Base-by-base conservation (phyloP, 2,888 invertebrate genomes). In the Dusona sp. region DNA sequence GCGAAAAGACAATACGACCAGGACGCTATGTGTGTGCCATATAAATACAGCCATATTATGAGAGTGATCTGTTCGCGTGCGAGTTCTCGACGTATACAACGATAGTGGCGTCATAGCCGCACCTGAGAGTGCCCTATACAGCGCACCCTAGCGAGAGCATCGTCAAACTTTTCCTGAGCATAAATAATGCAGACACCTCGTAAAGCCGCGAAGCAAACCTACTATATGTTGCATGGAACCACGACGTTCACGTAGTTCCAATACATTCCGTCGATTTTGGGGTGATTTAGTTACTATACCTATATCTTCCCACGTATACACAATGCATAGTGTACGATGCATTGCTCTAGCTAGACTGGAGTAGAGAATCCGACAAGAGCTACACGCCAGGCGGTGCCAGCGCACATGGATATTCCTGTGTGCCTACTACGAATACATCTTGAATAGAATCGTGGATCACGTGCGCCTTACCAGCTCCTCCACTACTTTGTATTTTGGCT, bases 141-240 rank as follows among this genome's bases (percentile, higher is more conserved):
- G 61, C 78, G 67, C 67, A 70, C 42, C 67, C 83, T 80, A 67
- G 51, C 51, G 68, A 72, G 67, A 88, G 74, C 79, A 19, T 68
- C 73, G 67, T 54, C 80, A 73, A 80, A 86, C 68, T 78, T 73
- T 84, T 64, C 33, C 85, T 88, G 85, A 88, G 88, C 89, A 91
- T 91, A 91, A 91, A 91, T 91, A 91, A 91, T 91, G 91, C 91
- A 91, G 90, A 91, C 89, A 89, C 88, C 90, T 90, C 90, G 88
- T 91, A 89, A 90, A 91, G 90, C 91, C 90, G 89, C 87, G 89
- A 74, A 83, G 75, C 80, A 65, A 81, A 86, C 78, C 74, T 78
- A 61, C 80, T 68, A 78, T 78, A 61, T 64, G 45, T 67, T 38
- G 77, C 78, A 67, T 61, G n/a, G 54, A 78, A 73, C 79, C 77